These are phyloP conservation scores for Polyodon spathula DNA, from an alignment of 2,113 vertebrate species.

Conservation along the genomic window DNA sequence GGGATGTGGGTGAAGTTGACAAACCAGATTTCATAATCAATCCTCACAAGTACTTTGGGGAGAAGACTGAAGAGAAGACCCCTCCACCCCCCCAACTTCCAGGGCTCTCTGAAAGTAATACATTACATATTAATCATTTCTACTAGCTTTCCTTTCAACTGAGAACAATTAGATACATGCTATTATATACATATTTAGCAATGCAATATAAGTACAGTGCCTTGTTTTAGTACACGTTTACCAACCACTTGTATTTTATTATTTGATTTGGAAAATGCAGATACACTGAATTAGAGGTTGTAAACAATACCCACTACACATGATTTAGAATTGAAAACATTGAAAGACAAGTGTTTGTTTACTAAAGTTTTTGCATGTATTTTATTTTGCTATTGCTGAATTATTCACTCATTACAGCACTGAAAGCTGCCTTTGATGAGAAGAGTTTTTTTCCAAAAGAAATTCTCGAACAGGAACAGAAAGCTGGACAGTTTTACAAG, in stretches of 20 bases:
- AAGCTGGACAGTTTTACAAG: constrained; percentile 35
- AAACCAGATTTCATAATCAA: constrained; percentile 47
- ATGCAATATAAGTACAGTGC: too few species aligned
- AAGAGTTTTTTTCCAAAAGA: constrained; percentile 61
- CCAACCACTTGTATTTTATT: too few species aligned
- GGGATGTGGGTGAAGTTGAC: constrained; percentile 28
- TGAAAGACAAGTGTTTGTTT: too few species aligned
- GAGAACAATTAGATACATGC: not conserved
- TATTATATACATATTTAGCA: too few species aligned
- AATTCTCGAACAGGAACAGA: constrained; percentile 47
- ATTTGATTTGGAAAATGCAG: too few species aligned
- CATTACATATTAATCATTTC: not conserved
- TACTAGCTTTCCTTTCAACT: not conserved
- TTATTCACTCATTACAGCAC: constrained; percentile 24
- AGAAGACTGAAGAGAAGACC: constrained; percentile 24
- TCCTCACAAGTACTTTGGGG: constrained; percentile 44
- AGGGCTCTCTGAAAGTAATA: constrained; percentile 49
- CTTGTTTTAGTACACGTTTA: too few species aligned
- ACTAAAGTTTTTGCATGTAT: too few species aligned
- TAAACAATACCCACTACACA: too few species aligned
- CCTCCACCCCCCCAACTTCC: constrained; percentile 28
- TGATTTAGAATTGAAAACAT: too few species aligned
- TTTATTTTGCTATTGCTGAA: too few species aligned
- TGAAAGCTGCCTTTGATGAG: constrained; percentile 60
- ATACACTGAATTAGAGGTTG: too few species aligned